Evolutionary conservation across 2,888 invertebrate species (phyloP), one percentile per base, ranked within the genome.

Genomic region (Tineola bisselliella): DNA sequence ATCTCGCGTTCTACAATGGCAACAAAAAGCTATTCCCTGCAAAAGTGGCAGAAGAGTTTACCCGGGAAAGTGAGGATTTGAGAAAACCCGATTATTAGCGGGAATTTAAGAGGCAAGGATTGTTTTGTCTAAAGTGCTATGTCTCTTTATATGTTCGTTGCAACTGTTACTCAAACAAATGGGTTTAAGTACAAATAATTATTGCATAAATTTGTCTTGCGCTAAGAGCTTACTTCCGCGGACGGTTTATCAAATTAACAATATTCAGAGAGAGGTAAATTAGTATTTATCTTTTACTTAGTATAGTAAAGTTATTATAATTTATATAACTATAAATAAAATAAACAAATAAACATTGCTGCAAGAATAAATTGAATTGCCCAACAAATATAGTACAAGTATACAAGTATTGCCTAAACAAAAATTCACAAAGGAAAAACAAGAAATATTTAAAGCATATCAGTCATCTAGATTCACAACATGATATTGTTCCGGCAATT

Each of bases 401-500:
- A 48, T 5, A 48, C 10, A 48, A n/a, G 15, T 48, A 48, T 8
- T 48, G 13, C 18, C 3, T 48, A 17, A 44, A 48, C n/a, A 48
- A n/a, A 48, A 48, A 48, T 48, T 48, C 15, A 25, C n/a, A 18
- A 25, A 54, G 25, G 25, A 54, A 58, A 31, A 19, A 33, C 15
- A 58, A 33, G 33, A 33, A 58, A 58, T 33, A 58, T 33, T 33
- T 33, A 13, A 56, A 38, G 48, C 60, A 44, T 44, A 59, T 60
- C 60, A 44, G 15, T 60, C 60, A 60, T 48, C 48, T 30, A 43
- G 59, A 18, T 12, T 38, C 60, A 13, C 60, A 48, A 60, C 60
- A 60, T 17, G 44, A 48, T 60, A 25, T 60, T 48, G 43, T 60
- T 60, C 60, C 60, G 68, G 70, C 71, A 70, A 71, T 71, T 72